A percentile compares a stretch with the other conserved stretches of the same genome.
These are phyloP conservation scores for Heteronetta atricapilla DNA, from an alignment of 2,113 vertebrate genomes.

Conservation along the genomic window DNA sequence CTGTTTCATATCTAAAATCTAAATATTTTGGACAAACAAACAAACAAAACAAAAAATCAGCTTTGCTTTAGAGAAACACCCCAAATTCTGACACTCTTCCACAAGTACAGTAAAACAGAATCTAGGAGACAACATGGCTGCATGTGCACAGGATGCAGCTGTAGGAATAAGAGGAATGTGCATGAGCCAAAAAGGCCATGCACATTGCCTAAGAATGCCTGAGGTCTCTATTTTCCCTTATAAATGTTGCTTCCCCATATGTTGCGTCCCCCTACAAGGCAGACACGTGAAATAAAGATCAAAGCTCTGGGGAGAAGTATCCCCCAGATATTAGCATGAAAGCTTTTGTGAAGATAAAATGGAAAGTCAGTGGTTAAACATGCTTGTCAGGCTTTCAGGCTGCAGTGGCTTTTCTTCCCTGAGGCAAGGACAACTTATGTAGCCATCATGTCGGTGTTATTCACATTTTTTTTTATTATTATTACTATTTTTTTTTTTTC, in stretches of 20 bases:
- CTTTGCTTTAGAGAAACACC: background rate
- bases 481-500: background rate
- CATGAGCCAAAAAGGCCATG: background rate
- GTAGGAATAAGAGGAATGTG: background rate
- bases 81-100: background rate
- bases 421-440: background rate
- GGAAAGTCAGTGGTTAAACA: background rate
- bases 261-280: background rate
- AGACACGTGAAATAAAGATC: background rate
- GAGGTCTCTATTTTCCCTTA: background rate
- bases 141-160: background rate
- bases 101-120: background rate
- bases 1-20: background rate
- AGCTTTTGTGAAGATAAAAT: background rate
- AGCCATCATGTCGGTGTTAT: background rate
- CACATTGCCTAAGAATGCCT: background rate
- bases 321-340: background rate
- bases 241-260: background rate
- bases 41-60: background rate
- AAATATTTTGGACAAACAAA: background rate
- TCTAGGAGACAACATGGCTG: fast-evolving
- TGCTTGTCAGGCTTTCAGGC: background rate
- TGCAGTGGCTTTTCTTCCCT: background rate
- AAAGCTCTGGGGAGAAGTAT: background rate
- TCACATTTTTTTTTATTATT: background rate